These are phyloP conservation scores for Platyura marginata DNA, from an alignment of 1,140 invertebrate species.

Conservation along the genomic window DNA sequence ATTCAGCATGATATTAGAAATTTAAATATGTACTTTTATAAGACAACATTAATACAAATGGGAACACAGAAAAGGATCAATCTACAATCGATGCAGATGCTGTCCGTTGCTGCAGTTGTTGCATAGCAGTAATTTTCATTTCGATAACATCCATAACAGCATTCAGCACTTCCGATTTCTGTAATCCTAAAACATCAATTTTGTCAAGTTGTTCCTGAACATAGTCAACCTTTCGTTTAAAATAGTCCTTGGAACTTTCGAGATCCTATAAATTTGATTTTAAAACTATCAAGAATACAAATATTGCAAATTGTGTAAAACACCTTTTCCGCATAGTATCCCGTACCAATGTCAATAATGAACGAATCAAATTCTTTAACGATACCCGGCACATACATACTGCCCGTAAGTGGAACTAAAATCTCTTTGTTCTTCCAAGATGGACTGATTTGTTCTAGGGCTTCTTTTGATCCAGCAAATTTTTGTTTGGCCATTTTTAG, in stretches of 20 bases:
- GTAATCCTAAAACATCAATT: conserved; percentile 63
- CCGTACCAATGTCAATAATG: conserved; percentile 84
- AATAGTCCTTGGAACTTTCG: conserved; percentile 72
- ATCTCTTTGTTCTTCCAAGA: conserved; percentile 60
- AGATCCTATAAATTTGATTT: conserved; percentile 43
- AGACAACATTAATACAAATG: too few relatives aligned
- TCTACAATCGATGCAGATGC: too few relatives aligned
- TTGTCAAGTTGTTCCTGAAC: conserved; percentile 89
- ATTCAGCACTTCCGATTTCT: conserved; percentile 73
- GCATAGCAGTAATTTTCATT: conserved; percentile 31
- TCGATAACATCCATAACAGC: conserved; percentile 51
- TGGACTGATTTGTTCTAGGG: conserved; percentile 60
- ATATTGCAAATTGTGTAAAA: too few relatives aligned
- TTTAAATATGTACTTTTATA: too few relatives aligned
- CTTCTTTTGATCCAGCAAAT: conserved; percentile 71
- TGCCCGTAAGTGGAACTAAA: conserved; percentile 78
- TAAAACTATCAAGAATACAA: too few relatives aligned
- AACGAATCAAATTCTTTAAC: conserved; percentile 66
- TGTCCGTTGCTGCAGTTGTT: conserved; percentile 4
- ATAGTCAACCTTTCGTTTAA: conserved; percentile 77
- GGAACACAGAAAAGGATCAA: background rate
- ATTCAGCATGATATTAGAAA: too few relatives aligned
- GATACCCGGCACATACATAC: conserved; percentile 86
- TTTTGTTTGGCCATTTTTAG: conserved; percentile 79
- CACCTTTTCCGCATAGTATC: conserved; percentile 87